phyloP scores from a whole-genome alignment of 2,113 vertebrate species.

The Notothenia coriiceps region DNA sequence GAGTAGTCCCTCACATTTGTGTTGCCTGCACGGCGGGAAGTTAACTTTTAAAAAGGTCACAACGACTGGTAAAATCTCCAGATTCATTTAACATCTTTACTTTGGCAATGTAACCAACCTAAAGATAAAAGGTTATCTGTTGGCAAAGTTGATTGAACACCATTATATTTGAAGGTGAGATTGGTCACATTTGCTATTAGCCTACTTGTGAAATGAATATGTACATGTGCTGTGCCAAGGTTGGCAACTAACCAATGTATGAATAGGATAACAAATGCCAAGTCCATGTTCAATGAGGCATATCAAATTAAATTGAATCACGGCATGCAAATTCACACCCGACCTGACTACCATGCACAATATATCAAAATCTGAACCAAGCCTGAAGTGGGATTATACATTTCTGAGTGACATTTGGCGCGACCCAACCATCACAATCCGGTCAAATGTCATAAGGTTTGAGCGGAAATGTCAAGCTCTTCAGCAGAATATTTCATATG shows the following conservation, averaged over 20 bases:
- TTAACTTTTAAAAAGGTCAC: conserved; percentile 18
- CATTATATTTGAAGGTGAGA: neutral
- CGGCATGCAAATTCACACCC: neutral
- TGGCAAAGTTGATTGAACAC: neutral
- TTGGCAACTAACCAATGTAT: neutral
- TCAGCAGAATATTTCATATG: conserved; percentile 53
- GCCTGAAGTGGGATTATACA: neutral
- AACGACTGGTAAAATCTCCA: neutral
- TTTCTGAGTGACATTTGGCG: conserved; percentile 22
- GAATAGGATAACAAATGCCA: neutral
- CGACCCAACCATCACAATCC: conserved; percentile 20
- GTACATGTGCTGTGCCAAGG: conserved; percentile 3
- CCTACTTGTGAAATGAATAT: neutral
- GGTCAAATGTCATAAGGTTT: conserved; percentile 37
- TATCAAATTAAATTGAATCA: neutral
- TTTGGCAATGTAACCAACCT: neutral
- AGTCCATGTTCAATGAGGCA: conserved; percentile 6
- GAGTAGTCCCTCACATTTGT: conserved; percentile 42
- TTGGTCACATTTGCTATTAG: neutral
- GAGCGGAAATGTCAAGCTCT: conserved; percentile 54
- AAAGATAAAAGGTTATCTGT: neutral
- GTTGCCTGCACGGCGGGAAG: conserved; percentile 30
- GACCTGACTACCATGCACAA: neutral
- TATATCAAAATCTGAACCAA: conserved; percentile 1
- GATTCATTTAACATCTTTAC: neutral